Evolutionary conservation across 2,888 invertebrate genomes (phyloP).

Genomic region (Lithophane semibrunnea): DNA sequence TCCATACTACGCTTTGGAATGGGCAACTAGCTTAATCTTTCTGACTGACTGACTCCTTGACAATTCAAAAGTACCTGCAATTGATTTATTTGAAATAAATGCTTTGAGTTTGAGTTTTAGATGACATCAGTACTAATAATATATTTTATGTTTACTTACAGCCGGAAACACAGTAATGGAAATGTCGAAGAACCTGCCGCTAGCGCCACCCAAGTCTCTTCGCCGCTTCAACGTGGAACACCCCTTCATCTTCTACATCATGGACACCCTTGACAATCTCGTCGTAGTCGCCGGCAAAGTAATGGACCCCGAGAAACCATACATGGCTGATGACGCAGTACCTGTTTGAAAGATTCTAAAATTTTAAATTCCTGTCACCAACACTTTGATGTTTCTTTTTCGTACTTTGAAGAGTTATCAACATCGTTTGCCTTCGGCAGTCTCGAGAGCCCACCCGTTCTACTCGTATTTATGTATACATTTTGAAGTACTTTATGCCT

Average conservation of each 20-base stretch:
- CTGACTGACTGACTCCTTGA: too few species aligned
- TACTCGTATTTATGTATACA: slow-evolving; percentile 58
- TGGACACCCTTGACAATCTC: slow-evolving; percentile 90
- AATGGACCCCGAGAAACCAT: slow-evolving; percentile 83
- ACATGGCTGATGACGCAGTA: slow-evolving; percentile 47
- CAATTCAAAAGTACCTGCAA: too few species aligned
- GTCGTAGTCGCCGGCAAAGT: slow-evolving; percentile 91
- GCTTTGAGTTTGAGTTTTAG: neutral
- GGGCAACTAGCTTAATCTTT: neutral
- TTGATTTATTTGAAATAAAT: neutral
- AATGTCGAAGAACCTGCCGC: slow-evolving; percentile 80
- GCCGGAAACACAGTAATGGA: slow-evolving; percentile 74
- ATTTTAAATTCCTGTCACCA: slow-evolving; percentile 23
- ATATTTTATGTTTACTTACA: slow-evolving; percentile 61
- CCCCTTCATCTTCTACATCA: slow-evolving; percentile 92
- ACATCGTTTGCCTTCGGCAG: slow-evolving; percentile 38
- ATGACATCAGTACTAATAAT: neutral
- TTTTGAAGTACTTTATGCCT: slow-evolving; percentile 64
- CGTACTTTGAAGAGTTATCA: slow-evolving; percentile 47
- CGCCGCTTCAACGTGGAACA: slow-evolving; percentile 89
- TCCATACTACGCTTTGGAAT: neutral
- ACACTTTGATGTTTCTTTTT: slow-evolving; percentile 53
- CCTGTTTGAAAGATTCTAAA: slow-evolving; percentile 49
- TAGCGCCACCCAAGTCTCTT: slow-evolving; percentile 72
- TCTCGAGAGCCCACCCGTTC: slow-evolving; percentile 63